Percentiles rank a stretch among this genome's conserved stretches.
Evolutionary conservation across 1,140 invertebrate genomes (phyloP).

Genomic region (Brachionus plicatilis): DNA sequence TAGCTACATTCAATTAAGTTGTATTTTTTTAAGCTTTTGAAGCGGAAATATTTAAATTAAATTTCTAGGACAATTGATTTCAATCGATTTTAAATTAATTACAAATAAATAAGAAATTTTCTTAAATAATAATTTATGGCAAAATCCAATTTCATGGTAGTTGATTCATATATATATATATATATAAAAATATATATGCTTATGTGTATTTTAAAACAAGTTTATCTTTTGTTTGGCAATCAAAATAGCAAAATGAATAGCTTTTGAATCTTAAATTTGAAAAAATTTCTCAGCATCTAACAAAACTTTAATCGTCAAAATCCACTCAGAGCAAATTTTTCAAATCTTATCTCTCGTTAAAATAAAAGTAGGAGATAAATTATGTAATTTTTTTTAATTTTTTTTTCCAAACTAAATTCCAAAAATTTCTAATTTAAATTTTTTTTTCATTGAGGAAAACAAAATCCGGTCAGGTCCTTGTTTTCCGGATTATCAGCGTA

Average conservation of each 20-base stretch:
- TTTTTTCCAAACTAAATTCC: neutral
- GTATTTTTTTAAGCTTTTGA: neutral
- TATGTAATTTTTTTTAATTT: neutral
- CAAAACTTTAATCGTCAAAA: neutral
- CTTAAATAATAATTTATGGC: neutral
- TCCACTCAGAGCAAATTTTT: neutral
- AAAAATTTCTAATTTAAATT: neutral
- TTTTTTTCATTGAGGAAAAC: neutral
- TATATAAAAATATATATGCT: neutral
- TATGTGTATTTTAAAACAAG: neutral
- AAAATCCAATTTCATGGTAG: neutral
- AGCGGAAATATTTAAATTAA: neutral
- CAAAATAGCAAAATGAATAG: neutral
- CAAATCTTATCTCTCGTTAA: neutral
- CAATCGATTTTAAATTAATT: neutral
- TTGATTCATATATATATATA: neutral
- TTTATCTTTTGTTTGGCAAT: neutral
- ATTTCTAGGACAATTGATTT: conserved; percentile 1
- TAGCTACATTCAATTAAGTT: neutral
- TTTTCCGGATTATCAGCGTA: neutral
- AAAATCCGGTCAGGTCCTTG: neutral
- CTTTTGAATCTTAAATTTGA: neutral
- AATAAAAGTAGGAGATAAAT: neutral
- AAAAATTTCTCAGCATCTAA: neutral
- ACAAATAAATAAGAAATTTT: neutral